Evolutionary conservation across 2,797 vertebrate genomes (phyloP), one percentile per base, ranked within the genome.

Genomic region (Helostoma temminkii): DNA sequence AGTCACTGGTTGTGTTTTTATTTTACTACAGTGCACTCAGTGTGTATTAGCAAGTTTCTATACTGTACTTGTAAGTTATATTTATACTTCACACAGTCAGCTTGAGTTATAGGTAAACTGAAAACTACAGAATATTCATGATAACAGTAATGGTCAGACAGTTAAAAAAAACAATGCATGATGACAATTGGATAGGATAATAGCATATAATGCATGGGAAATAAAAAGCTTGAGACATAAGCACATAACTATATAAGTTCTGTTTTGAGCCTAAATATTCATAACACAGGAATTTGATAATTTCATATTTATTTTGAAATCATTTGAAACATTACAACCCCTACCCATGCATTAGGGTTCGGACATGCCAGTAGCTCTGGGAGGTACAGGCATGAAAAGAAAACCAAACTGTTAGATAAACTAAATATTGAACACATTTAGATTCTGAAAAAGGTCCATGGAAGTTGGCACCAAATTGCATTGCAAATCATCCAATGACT

Each of bases 1-100:
- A 43, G 9, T 16, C 30, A 64, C 18, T 66, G 25, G 39, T 9
- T 52, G 53, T 52, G 22, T 30, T 46, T 65, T 53, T 4, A 22
- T 65, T 59, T 71, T 22, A 50, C 22, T 41, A 5, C 9, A 63
- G 21, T 1, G 2, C 24, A 28, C 15, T 19, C 4, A 4, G 53
- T 26, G 9, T 66, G 18, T 21, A 41, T 43, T 66, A 42, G 11
- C 19, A 7, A 8, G 30, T 36, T 2, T 18, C 9, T 55, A 43
- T 21, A 26, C 16, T 30, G 8, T 30, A 30, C 28, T 28, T 58
- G 11, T 19, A 12, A 3, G 53, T 46, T n/a, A n/a, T n/a, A n/a
- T n/a, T n/a, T n/a, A n/a, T n/a, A n/a, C n/a, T n/a, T n/a, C n/a
- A n/a, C n/a, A n/a, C 5, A 26, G 24, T 41, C 4, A 36, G 24